Conservation (phyloP, 2,888 invertebrate genomes). For the Synanthedon formicaeformis region DNA sequence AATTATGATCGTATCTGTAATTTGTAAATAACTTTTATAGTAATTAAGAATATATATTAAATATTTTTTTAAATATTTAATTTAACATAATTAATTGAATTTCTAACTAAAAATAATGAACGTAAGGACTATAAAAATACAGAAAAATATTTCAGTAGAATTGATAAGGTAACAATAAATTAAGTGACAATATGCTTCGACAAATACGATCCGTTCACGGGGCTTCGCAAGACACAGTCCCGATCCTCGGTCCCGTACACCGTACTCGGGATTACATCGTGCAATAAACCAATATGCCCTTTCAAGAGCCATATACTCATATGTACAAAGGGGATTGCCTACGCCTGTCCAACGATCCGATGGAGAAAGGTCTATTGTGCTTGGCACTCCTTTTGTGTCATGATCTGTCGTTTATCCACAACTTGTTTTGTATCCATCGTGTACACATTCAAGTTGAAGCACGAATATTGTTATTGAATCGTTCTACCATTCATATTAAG, state of each 20-base stretch:
- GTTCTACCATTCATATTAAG: no score
- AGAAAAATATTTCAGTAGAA: no score
- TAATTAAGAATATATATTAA: no score
- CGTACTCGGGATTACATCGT: constrained; percentile 13
- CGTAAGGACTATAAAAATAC: no score
- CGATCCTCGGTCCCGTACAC: no score
- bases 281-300: constrained; percentile 21
- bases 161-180: no score
- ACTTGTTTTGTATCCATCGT: not conserved
- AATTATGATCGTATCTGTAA: no score
- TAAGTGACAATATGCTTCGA: no score
- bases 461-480: not conserved
- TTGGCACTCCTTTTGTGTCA: constrained; percentile 38
- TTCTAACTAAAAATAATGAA: no score
- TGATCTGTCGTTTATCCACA: constrained; percentile 20
- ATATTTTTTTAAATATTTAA: no score
- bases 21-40: no score
- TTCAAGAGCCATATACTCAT: constrained; percentile 29
- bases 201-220: constrained; percentile 1
- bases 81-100: no score
- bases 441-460: not conserved
- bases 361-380: constrained; percentile 35
- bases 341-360: constrained; percentile 30
- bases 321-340: constrained; percentile 46
- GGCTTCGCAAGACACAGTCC: constrained; percentile 8